These are phyloP conservation scores for Ceyx melanurus DNA, from an alignment of 2,113 vertebrate species.

Conservation along the genomic window DNA sequence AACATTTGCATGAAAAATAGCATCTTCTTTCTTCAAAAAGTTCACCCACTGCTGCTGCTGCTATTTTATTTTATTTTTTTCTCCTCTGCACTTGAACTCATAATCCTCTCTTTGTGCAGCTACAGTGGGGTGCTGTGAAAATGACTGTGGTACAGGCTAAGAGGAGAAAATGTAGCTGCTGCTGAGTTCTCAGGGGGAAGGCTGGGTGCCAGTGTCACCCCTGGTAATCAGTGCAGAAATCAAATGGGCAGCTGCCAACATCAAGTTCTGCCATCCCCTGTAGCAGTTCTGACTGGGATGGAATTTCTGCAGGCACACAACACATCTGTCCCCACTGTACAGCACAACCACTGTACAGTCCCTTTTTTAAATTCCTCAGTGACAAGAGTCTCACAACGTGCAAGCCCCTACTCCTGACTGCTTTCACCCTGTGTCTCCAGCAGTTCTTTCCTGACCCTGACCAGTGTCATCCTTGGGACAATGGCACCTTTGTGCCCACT, in stretches of 20 bases:
- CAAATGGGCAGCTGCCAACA: not conserved
- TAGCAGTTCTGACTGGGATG: not conserved
- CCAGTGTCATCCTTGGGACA: not conserved
- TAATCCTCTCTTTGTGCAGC: constrained; percentile 9
- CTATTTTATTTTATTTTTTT: not conserved
- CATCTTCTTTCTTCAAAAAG: constrained; percentile 19
- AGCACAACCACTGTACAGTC: not conserved
- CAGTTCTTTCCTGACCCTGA: not conserved
- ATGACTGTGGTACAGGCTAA: not conserved
- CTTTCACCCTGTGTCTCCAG: not conserved
- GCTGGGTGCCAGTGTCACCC: not conserved
- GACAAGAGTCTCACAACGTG: not conserved
- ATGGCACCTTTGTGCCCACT: not conserved
- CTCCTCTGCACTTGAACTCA: constrained; percentile 6
- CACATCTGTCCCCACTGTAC: rapidly evolving
- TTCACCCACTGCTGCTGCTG: constrained; percentile 31
- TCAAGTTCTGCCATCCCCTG: not conserved
- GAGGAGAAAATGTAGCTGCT: not conserved
- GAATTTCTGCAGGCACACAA: not conserved
- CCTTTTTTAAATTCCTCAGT: not conserved
- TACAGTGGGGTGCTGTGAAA: constrained; percentile 3
- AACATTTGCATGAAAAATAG: constrained; percentile 66
- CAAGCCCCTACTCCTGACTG: not conserved
- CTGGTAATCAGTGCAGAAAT: not conserved
- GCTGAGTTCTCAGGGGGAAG: not conserved